Conservation (phyloP, 2,113 vertebrate genomes). For the Spea bombifrons region DNA sequence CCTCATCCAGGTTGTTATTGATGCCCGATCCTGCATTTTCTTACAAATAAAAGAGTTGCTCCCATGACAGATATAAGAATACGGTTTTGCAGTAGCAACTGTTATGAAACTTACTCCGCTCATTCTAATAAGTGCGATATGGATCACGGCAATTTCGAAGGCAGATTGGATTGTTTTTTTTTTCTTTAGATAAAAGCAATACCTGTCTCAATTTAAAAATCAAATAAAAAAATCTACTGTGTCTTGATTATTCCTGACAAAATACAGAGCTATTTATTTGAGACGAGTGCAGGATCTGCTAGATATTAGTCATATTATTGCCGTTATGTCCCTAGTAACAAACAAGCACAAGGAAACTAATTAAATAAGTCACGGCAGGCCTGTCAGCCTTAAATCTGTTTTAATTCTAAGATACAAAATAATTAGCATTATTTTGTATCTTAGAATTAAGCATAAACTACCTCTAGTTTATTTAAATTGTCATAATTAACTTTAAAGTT, state of each 20-base stretch:
- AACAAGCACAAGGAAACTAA: constrained; percentile 32
- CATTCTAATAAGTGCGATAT: constrained; percentile 23
- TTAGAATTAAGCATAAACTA: no score
- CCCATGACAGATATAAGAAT: neutral
- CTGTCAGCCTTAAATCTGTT: constrained; percentile 23
- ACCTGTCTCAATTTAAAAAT: constrained; percentile 21
- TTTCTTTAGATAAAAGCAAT: constrained; percentile 9
- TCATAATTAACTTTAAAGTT: constrained; percentile 35
- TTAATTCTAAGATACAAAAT: constrained; percentile 19
- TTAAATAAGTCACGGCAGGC: constrained; percentile 36
- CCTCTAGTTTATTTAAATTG: constrained; percentile 24
- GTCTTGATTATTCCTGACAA: constrained; percentile 26
- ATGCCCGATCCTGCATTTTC: neutral
- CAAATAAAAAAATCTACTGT: constrained; percentile 17
- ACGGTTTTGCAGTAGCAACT: neutral
- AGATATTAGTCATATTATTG: constrained; percentile 33
- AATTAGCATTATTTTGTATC: constrained; percentile 15
- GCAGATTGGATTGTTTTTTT: constrained; percentile 9
- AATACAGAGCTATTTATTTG: constrained; percentile 26
- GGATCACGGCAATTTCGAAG: constrained; percentile 18
- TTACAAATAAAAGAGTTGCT: neutral
- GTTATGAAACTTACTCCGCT: constrained; percentile 8
- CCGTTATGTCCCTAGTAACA: constrained; percentile 34
- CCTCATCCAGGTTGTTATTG: neutral
- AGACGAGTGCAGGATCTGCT: constrained; percentile 22